Base-by-base conservation (phyloP, 2,797 vertebrate species). In the Pyrocephalus nanus region DNA sequence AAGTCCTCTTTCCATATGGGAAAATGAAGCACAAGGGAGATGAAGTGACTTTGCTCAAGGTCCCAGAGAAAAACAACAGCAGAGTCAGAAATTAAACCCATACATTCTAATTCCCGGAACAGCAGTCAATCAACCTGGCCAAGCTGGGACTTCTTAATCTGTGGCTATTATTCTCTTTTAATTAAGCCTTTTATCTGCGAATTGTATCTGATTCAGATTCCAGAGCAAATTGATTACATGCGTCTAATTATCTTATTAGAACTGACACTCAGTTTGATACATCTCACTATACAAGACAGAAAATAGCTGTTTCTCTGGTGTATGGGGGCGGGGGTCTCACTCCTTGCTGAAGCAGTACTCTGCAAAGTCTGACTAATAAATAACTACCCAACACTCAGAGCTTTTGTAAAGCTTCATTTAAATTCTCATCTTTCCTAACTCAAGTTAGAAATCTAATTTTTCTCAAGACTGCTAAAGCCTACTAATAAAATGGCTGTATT, bases 161-260 rank as follows among this genome's bases (percentile, higher is more conserved):
- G 38, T 90, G 45, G 47, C 70, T 86, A 86, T 93, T 88, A 91
- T 61, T 90, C 62, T 92, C 29, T 88, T 93, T 90, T 96, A 94
- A 95, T 91, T 72, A 93, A 93, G 69, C 42, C 42, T 66, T 92
- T 94, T 92, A 69, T 95, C 58, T 88, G 3, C 34, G 43, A 90
- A 64, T 67, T 78, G 20, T 60, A 88, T 90, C 86, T 93, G 74
- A 92, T 93, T 86, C 73, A 82, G 55, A 79, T 88, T 86, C 80
- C 77, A 92, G 55, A 76, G 76, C 72, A 94, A 94, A 95, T 54
- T 81, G 72, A 86, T 95, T 95, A 65, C 50, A 78, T 2, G 1
- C 8, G 0, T 86, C 60, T 92, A 90, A 92, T 92, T 92, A 90
- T 75, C 76, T 75, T 75, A 3, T 4, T 92, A 84, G 66, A 61